Evolutionary conservation across 2,797 vertebrate species (phyloP).

Genomic region (Clamator glandarius): DNA sequence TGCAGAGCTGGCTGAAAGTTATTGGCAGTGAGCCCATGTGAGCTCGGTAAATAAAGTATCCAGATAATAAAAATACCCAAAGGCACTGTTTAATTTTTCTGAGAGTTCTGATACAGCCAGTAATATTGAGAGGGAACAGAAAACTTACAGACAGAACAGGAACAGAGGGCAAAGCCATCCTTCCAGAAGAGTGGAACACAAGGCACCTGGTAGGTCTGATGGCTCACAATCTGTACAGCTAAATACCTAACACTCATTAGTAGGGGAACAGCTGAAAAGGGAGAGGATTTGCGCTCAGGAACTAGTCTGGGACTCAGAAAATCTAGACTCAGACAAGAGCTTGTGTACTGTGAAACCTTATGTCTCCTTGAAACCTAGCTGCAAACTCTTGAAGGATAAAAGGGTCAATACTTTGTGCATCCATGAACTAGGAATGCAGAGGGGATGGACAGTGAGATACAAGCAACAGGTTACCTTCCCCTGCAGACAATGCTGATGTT

Average conservation of each 20-base stretch:
- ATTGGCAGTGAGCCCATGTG: constrained; percentile 44
- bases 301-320: background rate
- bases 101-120: constrained; percentile 21
- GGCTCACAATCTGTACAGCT: background rate
- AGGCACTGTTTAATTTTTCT: constrained; percentile 48
- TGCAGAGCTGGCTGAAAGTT: constrained; percentile 64
- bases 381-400: background rate
- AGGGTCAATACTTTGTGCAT: background rate
- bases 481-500: background rate
- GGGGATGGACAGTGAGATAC: background rate
- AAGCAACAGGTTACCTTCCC: background rate
- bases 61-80: constrained; percentile 70
- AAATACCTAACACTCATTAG: background rate
- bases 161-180: background rate
- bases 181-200: background rate
- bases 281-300: background rate
- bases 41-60: constrained; percentile 68
- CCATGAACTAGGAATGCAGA: background rate
- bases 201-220: background rate
- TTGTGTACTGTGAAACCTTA: background rate
- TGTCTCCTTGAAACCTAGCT: background rate
- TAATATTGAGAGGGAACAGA: background rate
- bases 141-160: background rate
- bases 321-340: background rate
- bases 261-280: background rate